Base-by-base conservation (phyloP, 2,797 vertebrate genomes). In the Fistularia tabacaria region DNA sequence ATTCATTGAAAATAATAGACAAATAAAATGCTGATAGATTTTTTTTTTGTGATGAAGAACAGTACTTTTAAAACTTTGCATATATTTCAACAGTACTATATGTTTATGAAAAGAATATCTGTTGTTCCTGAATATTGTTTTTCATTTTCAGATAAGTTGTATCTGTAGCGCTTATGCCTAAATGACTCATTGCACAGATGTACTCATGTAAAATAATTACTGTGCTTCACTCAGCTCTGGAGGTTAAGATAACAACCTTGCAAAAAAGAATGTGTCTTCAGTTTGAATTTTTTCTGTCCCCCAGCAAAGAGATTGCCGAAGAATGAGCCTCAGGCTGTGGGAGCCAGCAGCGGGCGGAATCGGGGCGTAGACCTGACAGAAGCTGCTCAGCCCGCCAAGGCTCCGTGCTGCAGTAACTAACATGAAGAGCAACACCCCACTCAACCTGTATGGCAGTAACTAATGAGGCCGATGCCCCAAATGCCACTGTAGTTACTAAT, bases 291-390 rank as follows among this genome's bases (percentile, higher is more conserved):
- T 9, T 47, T 14, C 7, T 47, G 43, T 7, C 15, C 38, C 9
- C 7, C 75, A 99, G 97, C 96, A 63, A 98, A 98, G 90, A 95
- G 93, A 83, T 89, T 99, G 92, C 96, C 96, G 14, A 98, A 98
- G 91, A 98, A 88, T 44, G 96, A 98, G 87, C 93, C 95, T 74
- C 95, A 95, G 88, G 91, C 90, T 69, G 71, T 90, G 54, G 94
- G 93, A 80, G 74, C 89, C 66, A 94, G 56, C 83, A 93, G 91
- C 47, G 89, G 90, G 62, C 89, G 93, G 84, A 95, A 89, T 92
- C 91, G 93, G 81, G 94, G 94, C 60, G 96, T 97, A 88, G 94
- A 95, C 82, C 93, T 98, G 87, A 95, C 95, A 46, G 95, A 98
- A 87, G 88, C 93, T 25, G 91, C 93, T 59, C 94, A 95, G 77